These are phyloP conservation scores for Dreissena polymorpha DNA, from an alignment of 1,140 invertebrate genomes.

Conservation along the genomic window DNA sequence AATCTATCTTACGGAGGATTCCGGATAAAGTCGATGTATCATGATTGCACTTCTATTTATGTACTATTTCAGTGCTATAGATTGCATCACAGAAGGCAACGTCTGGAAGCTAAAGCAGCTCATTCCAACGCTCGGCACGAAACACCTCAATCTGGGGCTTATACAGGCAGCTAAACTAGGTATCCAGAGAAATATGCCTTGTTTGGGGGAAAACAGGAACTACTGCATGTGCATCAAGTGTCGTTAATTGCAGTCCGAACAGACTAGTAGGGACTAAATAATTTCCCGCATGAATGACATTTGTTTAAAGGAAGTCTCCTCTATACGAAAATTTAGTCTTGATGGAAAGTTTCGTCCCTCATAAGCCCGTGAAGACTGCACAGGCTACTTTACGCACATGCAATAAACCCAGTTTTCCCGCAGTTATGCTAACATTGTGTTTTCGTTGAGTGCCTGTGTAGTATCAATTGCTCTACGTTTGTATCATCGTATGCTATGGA, in stretches of 20 bases:
- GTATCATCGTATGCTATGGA: too few relatives aligned
- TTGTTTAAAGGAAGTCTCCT: background rate
- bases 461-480: too few relatives aligned
- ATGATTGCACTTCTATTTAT: too few relatives aligned
- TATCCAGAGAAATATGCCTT: background rate
- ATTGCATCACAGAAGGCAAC: slow-evolving; percentile 8
- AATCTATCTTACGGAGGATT: too few relatives aligned
- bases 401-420: too few relatives aligned
- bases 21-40: too few relatives aligned
- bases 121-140: slow-evolving; percentile 8
- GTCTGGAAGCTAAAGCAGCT: slow-evolving; percentile 29
- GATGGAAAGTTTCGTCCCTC: background rate
- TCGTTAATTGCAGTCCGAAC: background rate
- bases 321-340: too few relatives aligned
- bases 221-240: background rate
- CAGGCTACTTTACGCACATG: too few relatives aligned
- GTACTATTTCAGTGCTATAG: slow-evolving; percentile 15
- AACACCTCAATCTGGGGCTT: slow-evolving; percentile 25
- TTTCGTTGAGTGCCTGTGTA: too few relatives aligned
- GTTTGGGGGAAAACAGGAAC: background rate
- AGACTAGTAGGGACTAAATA: too few relatives aligned
- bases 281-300: background rate
- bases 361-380: too few relatives aligned
- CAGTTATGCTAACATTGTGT: too few relatives aligned
- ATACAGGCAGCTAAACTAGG: slow-evolving; percentile 35